These are phyloP conservation scores for Leptocoma aspasia DNA, from an alignment of 2,113 vertebrate species.

Conservation along the genomic window DNA sequence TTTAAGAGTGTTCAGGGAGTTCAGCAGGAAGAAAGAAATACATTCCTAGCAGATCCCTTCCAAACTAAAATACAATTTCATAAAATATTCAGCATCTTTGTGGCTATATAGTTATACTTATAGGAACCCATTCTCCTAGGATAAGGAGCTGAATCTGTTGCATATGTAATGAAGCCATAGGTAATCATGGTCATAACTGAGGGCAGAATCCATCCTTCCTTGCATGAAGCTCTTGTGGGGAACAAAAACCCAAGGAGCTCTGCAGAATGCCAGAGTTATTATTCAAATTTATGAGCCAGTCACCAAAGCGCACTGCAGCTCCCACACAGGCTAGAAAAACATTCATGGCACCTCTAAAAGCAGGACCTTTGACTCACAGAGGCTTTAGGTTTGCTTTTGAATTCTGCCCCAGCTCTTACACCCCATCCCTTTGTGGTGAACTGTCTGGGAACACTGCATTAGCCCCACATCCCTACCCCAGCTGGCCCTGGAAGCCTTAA, in stretches of 20 bases:
- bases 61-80: slow-evolving; percentile 43
- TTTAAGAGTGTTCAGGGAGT: slow-evolving; percentile 49
- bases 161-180: slow-evolving; percentile 31
- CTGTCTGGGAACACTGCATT: neutral
- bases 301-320: neutral
- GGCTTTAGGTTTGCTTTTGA: neutral
- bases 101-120: slow-evolving; percentile 40
- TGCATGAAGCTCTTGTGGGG: neutral
- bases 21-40: slow-evolving; percentile 44
- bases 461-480: accelerated
- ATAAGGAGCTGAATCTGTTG: slow-evolving; percentile 33
- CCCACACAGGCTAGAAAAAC: neutral
- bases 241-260: neutral
- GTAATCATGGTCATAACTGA: slow-evolving; percentile 25
- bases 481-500: neutral
- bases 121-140: slow-evolving; percentile 39
- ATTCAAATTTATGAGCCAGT: slow-evolving; percentile 8
- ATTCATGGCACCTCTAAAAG: neutral
- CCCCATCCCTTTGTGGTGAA: neutral
- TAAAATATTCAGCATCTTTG: slow-evolving; percentile 63
- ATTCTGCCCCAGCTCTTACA: neutral
- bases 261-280: neutral
- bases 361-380: neutral
- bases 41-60: slow-evolving; percentile 25
- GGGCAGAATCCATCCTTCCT: slow-evolving; percentile 4